A percentile compares a stretch with the other conserved stretches of the same genome.
Conservation (phyloP, 2,113 vertebrate species). For the Ginglymostoma cirratum region DNA sequence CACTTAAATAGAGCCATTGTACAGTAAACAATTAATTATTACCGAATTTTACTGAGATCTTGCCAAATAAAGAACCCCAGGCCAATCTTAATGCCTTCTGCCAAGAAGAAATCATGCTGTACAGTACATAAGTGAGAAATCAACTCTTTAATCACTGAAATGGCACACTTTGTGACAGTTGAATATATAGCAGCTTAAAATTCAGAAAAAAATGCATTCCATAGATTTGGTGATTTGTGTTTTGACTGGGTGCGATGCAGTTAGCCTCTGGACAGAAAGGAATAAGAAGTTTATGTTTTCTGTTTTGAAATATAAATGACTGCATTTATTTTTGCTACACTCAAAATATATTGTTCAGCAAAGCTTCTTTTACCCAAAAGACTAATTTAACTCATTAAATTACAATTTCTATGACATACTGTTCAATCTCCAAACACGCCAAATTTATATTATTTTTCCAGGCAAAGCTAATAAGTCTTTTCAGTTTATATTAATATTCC, state of each 20-base stretch:
- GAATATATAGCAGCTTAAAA: neutral
- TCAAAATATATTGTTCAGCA: neutral
- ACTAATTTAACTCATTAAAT: neutral
- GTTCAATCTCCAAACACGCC: neutral
- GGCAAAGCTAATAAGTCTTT: conserved; percentile 13
- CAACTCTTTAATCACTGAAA: neutral
- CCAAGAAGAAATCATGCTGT: neutral
- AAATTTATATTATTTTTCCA: neutral
- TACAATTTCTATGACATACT: neutral
- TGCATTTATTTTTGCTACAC: neutral
- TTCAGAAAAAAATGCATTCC: neutral
- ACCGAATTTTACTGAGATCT: neutral
- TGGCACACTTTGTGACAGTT: neutral
- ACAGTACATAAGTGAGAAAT: neutral
- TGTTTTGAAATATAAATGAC: conserved; percentile 28
- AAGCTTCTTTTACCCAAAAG: neutral
- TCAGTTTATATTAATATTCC: neutral
- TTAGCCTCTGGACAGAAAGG: neutral
- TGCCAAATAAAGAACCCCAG: neutral
- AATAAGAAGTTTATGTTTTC: neutral
- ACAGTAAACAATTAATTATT: neutral
- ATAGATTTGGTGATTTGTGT: neutral
- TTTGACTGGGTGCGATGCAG: neutral
- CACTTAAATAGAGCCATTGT: neutral
- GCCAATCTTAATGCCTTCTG: neutral